Base-by-base conservation (phyloP, 2,888 invertebrate genomes). In the Catocala sponsa region DNA sequence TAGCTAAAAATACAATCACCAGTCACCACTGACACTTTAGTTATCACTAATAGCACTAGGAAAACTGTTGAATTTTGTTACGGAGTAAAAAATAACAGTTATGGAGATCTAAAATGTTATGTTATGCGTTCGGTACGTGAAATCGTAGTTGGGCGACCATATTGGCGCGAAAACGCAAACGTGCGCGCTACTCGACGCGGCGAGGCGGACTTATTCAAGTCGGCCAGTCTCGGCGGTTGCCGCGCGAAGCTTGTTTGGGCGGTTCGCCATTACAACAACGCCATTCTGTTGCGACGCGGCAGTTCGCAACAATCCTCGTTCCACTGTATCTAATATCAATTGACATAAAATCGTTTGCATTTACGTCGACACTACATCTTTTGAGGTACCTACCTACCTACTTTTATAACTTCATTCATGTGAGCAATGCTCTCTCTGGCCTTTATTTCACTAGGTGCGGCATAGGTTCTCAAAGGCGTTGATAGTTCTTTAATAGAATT, bases 21-120 rank as follows among this genome's bases (percentile, higher is more conserved):
- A 75, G 83, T 84, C 85, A 81, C 81, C 78, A 80, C 88, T 84
- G 84, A 81, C 88, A 84, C 82, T 61, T 76, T 76, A 74, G 65
- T 70, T 74, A 68, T 66, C 80, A 83, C 88, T 81, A 72, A 78
- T 68, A 73, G 69, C 84, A 87, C 86, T 77, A 74, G 68, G 64
- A 73, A 75, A 86, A 87, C 84, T 86, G 83, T 84, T 82, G 70
- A 81, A 49, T 57, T 86, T 85, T 86, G 79, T 74, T 79, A 68
- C 61, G 68, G 75, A 74, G 65, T 80, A 75, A 82, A 82, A 86
- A 80, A 79, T 75, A 82, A 85, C 82, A 86, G 85, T 85, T 85
- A 74, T 32, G 65, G 70, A 78, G 59, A 65, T 63, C 59, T 59
- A 59, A 65, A 57, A 70, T 71, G 56, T 53, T 25, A 25, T 25